Conservation (phyloP, 2,113 vertebrate genomes). For the Chionomys nivalis region DNA sequence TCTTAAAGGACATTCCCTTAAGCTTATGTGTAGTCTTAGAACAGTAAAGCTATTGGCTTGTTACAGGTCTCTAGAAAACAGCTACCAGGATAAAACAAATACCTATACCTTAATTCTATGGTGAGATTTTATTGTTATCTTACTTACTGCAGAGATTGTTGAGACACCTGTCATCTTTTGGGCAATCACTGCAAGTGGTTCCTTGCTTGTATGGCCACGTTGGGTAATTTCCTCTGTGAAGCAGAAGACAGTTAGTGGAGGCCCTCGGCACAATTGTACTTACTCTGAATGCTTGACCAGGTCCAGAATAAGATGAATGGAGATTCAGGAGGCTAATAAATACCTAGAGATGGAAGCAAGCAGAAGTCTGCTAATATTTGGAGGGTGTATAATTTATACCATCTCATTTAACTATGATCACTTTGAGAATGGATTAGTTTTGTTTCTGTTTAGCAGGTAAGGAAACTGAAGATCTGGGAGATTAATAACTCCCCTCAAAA, state of each 20-base stretch:
- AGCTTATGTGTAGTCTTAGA: neutral
- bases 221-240: conserved; percentile 85
- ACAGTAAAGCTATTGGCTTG: neutral
- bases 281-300: neutral
- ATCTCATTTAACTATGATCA: neutral
- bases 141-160: conserved; percentile 85
- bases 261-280: neutral
- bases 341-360: neutral
- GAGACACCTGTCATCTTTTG: conserved; percentile 74
- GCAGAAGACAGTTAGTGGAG: conserved; percentile 28
- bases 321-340: neutral
- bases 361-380: neutral
- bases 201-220: conserved; percentile 82
- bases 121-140: conserved; percentile 11
- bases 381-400: neutral
- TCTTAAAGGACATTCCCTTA: neutral
- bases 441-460: conserved; percentile 22
- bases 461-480: neutral
- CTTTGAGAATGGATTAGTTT: neutral
- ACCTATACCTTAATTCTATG: neutral
- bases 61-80: neutral
- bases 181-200: conserved; percentile 80
- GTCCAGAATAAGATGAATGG: neutral
- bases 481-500: neutral
- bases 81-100: neutral